Base-by-base conservation (phyloP, 2,888 invertebrate species). In the Drosophila nr. perissopoda region DNA sequence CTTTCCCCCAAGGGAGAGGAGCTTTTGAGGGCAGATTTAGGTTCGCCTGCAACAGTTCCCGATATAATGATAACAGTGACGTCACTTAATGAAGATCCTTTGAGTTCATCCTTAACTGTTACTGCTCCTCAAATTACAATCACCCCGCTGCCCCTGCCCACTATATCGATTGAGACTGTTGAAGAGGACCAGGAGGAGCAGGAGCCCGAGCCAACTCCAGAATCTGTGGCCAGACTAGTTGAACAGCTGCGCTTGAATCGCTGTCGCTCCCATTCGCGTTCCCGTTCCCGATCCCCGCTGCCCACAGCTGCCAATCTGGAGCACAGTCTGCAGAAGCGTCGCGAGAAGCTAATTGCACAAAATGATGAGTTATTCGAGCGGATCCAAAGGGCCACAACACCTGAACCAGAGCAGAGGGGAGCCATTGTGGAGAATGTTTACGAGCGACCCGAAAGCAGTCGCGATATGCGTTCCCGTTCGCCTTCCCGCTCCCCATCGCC, bases 341-440 rank as follows among this genome's bases (percentile, higher is more conserved):
- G 90, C 1, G 81, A 73, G n/a, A 85, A 82, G 53, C 45, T 90
- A 16, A 90, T 91, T 34, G 90, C 90, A 0, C 86, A 83, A 54
- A 91, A 85, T 16, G 90, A 91, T 62, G 83, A 82, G 10, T 67
- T 91, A 33, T 80, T 86, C 4, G 83, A 83, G 31, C 79, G 80
- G 31, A 51, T 90, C 16, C 73, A 83, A 11, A 80, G 85, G 1
- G 81, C 81, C 0, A 73, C 36, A 2, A 89, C 90, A 0, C 90
- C 90, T 0, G 89, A 90, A 4, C 82, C 83, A 1, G 80, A 83
- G n/a, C 45, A 66, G 2, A 75, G 73, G 2, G 6, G 73, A 2
- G 4, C 82, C 18, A 67, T 74, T 2, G 79, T 83, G 4, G 82
- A 89, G 54, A 81, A 87, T 60, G 76, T 80, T 25, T 82, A 82